Conservation (phyloP, 2,797 vertebrate species). For the Sebastes iracundus region DNA sequence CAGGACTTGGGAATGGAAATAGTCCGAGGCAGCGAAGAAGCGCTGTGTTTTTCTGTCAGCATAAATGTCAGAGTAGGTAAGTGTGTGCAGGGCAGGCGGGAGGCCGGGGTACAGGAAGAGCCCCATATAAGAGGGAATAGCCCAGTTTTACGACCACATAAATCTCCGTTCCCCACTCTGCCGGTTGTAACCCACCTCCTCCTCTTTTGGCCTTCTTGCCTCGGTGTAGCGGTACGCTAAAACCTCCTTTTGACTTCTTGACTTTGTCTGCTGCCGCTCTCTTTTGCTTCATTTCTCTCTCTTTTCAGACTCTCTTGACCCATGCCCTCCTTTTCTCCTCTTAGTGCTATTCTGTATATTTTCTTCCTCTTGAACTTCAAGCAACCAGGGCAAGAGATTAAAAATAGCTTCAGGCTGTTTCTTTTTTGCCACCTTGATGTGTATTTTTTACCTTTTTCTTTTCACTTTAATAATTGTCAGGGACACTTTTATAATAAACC, state of each 20-base stretch:
- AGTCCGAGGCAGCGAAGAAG: conserved; percentile 24
- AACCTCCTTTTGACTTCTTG: conserved; percentile 38
- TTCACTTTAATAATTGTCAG: not conserved
- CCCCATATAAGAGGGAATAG: conserved; percentile 70
- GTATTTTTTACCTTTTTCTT: not conserved
- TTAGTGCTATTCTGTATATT: not conserved
- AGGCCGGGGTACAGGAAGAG: conserved; percentile 63
- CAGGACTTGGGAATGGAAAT: conserved; percentile 35
- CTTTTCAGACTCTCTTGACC: conserved; percentile 35
- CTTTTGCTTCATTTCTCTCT: conserved; percentile 25
- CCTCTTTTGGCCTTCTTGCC: conserved; percentile 39
- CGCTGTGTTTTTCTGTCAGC: conserved; percentile 51
- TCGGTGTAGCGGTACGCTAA: not conserved
- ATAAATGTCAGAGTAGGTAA: conserved; percentile 64
- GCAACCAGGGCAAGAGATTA: not conserved
- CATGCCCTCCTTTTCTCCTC: not conserved
- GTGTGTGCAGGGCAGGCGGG: conserved; percentile 45
- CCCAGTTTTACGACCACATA: conserved; percentile 73
- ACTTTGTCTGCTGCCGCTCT: conserved; percentile 8
- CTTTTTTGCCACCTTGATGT: not conserved
- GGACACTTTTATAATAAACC: not conserved
- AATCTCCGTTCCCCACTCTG: conserved; percentile 65
- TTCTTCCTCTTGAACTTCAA: conserved; percentile 1
- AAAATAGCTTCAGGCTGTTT: not conserved
- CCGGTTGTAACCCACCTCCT: conserved; percentile 54